Base-by-base conservation (phyloP, 2,888 invertebrate species). In the Oasisia sp. region DNA sequence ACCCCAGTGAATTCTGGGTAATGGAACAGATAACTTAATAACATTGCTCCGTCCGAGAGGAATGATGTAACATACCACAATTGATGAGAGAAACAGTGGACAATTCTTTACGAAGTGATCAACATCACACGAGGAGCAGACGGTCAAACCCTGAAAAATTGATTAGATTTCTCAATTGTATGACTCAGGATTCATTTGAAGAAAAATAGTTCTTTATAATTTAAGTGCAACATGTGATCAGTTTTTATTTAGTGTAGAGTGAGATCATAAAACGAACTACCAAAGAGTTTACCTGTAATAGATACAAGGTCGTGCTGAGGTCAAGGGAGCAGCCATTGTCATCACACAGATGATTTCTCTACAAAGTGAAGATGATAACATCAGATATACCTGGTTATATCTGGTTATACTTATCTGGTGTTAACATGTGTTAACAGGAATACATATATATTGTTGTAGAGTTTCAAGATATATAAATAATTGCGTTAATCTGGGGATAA, bases 241-340 rank as follows among this genome's bases (percentile, higher is more conserved):
- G 5, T n/a, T 27, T 74, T 27, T 2, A n/a, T 74, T 74, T 27
- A 74, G 27, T 74, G 50, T 50, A 74, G n/a, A 19, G n/a, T 74
- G 27, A 74, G 1, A 74, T 74, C 27, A 74, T 74, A 19, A 74
- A 74, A 74, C 3, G 74, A 74, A 74, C 7, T 14, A 19, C 19
- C 27, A 14, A 74, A 19, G 74, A 19, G 5, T 74, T 74, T 74
- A 74, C 74, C 74, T 74, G 74, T 74, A 74, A 74, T 7, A 74
- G 74, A 19, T 74, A 74, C 74, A 74, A 74, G 74, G 74, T 74
- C 27, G 74, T n/a, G n/a, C 74, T 74, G 74, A 74, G 74, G 74
- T 74, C 74, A 74, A 74, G 74, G 27, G 19, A 74, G 27, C 74
- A 74, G 74, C 74, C 74, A 19, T 19, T 27, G 74, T 27, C 74